Evolutionary conservation across 2,113 vertebrate genomes (phyloP).

Genomic region (Callorhinus ursinus): DNA sequence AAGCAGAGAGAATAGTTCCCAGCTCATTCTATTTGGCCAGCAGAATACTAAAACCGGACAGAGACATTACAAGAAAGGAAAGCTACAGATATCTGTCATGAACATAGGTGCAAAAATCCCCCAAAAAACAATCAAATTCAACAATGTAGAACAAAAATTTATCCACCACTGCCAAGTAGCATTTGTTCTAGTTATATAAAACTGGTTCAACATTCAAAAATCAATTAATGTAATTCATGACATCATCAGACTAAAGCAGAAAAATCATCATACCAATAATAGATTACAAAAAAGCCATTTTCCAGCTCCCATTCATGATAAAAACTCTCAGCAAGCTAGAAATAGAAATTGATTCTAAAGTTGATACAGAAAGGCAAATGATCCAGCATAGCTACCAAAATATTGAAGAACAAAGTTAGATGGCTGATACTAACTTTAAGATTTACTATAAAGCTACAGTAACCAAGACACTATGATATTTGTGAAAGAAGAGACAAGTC

Average conservation of each 20-base stretch:
- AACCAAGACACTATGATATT: background rate
- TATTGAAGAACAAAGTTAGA: slow-evolving; percentile 10
- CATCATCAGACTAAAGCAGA: background rate
- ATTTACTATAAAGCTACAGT: background rate
- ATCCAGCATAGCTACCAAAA: background rate
- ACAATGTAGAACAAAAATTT: background rate
- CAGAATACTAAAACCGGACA: background rate
- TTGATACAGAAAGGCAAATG: background rate
- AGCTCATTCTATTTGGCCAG: background rate
- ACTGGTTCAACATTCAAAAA: background rate
- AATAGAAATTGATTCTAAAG: background rate
- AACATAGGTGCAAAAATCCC: background rate
- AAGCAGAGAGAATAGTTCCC: background rate
- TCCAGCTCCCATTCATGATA: background rate
- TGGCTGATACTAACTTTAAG: background rate
- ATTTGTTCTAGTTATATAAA: background rate
- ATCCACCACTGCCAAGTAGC: background rate
- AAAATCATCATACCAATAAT: background rate
- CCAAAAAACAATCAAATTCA: background rate
- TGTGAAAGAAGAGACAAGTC: background rate
- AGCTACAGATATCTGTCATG: background rate
- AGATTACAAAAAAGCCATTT: background rate
- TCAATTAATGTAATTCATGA: background rate
- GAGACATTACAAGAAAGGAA: background rate
- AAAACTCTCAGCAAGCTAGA: background rate